A percentile compares a stretch with the other conserved stretches of the same genome.
Conservation (phyloP, 2,797 vertebrate genomes). For the Ara ararauna region DNA sequence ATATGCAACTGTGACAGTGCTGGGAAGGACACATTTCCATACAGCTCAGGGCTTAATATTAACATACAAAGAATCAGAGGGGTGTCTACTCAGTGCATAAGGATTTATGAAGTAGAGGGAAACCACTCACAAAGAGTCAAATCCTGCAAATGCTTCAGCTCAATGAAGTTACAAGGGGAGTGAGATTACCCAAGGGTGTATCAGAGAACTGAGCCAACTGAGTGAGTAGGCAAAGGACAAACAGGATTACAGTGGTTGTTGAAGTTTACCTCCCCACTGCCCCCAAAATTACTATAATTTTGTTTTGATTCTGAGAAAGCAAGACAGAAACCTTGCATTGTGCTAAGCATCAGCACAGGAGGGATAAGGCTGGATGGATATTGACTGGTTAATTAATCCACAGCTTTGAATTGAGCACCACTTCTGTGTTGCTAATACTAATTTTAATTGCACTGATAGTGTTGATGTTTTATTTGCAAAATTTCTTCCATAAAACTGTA, state of each 20-base stretch:
- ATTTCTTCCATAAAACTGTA: not conserved
- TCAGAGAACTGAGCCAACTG: not conserved
- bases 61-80: slow-evolving; percentile 13
- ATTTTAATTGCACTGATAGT: not conserved
- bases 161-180: not conserved
- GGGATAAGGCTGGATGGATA: not conserved
- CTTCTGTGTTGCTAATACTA: not conserved
- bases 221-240: not conserved
- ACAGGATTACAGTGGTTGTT: not conserved
- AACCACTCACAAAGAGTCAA: not conserved
- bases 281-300: not conserved
- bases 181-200: not conserved
- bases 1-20: not conserved
- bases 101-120: not conserved
- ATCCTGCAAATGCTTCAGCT: not conserved
- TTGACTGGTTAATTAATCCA: not conserved
- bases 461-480: not conserved
- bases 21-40: slow-evolving; percentile 4
- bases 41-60: slow-evolving; percentile 21
- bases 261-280: not conserved
- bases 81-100: not conserved
- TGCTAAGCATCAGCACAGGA: not conserved
- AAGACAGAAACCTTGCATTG: not conserved
- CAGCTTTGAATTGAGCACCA: not conserved
- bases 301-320: not conserved